Evolutionary conservation across 2,888 invertebrate genomes (phyloP).

Genomic region (Dendrolimus houi): DNA sequence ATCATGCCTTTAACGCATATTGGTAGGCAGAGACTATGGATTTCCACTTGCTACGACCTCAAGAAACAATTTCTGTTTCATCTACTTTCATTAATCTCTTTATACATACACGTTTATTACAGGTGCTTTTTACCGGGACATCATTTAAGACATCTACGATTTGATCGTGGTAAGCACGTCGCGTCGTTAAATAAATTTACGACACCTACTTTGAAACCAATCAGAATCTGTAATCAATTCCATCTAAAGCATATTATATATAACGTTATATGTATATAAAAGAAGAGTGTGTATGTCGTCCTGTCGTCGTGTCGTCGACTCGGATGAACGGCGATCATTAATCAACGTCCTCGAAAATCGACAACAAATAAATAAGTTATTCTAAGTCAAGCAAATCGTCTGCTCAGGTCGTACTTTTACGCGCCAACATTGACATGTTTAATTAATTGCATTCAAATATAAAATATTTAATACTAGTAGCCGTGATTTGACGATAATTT

Average conservation of each 20-base stretch:
- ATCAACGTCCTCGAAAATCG: constrained; percentile 19
- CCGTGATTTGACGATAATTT: too few species aligned
- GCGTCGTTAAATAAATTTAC: too few species aligned
- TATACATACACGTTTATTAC: too few species aligned
- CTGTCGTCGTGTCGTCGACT: constrained; percentile 1
- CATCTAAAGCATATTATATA: neutral
- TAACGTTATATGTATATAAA: neutral
- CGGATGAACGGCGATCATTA: constrained; percentile 9
- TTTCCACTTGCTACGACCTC: too few species aligned
- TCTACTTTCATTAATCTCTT: too few species aligned
- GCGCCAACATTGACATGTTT: neutral
- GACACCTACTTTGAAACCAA: neutral
- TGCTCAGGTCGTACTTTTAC: neutral
- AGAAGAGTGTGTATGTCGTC: constrained; percentile 1
- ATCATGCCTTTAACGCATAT: too few species aligned
- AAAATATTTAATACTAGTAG: too few species aligned
- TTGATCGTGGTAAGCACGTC: too few species aligned
- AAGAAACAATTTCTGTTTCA: too few species aligned
- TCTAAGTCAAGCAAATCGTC: constrained; percentile 5
- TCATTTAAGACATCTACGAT: too few species aligned
- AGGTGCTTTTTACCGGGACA: too few species aligned
- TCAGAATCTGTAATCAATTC: neutral
- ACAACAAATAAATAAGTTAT: constrained; percentile 22
- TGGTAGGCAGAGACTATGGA: too few species aligned
- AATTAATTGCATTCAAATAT: neutral